Percentiles rank a stretch among this genome's conserved stretches.
Conservation (phyloP, 2,797 vertebrate species). For the Aphelocoma californica region DNA sequence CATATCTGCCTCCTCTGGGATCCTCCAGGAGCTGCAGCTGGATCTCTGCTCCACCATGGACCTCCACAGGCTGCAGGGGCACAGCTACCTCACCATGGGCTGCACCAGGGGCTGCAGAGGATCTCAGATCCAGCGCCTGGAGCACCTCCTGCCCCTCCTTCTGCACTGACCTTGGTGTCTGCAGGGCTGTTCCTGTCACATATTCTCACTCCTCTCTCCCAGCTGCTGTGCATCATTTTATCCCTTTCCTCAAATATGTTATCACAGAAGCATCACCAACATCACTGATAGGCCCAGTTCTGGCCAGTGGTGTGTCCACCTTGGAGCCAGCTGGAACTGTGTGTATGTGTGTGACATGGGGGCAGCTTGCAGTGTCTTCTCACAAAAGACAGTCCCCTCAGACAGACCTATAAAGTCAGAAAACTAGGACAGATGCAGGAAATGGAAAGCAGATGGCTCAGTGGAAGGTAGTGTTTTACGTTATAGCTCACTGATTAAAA, state of each 20-base stretch:
- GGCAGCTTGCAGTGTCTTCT: neutral
- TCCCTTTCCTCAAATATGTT: neutral
- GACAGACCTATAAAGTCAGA: neutral
- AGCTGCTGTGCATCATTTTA: neutral
- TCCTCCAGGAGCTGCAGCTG: neutral
- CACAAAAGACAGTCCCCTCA: neutral
- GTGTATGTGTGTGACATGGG: rapidly evolving
- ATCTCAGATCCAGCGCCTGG: rapidly evolving
- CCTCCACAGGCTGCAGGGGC: neutral
- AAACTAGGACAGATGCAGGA: neutral
- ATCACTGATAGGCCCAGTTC: neutral
- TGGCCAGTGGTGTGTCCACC: rapidly evolving
- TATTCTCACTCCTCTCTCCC: neutral
- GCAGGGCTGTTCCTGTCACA: rapidly evolving
- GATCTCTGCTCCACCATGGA: rapidly evolving
- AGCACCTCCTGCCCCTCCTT: neutral
- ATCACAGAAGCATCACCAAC: neutral
- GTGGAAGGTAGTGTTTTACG: neutral
- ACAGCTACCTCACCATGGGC: neutral
- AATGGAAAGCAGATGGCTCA: neutral
- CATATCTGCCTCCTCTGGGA: neutral
- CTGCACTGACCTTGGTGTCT: neutral
- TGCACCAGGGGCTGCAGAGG: neutral
- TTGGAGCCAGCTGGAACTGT: neutral
- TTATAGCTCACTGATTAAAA: neutral